Evolutionary conservation across 2,888 invertebrate genomes (phyloP).

Genomic region (Synanthedon andrenaeformis): DNA sequence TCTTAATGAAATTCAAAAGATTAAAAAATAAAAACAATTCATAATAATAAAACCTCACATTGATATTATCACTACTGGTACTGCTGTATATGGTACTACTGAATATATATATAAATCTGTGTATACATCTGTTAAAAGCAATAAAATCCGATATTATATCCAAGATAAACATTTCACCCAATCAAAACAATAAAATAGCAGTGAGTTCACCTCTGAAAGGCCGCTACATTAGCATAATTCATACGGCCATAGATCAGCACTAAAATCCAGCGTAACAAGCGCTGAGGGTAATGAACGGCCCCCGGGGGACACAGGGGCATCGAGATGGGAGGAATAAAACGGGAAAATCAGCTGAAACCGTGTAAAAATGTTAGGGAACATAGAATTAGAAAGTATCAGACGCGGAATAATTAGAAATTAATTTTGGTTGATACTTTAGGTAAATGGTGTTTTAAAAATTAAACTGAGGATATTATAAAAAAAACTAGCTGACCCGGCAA

Average conservation of each 20-base stretch:
- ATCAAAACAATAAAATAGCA: not conserved
- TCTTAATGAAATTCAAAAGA: no score
- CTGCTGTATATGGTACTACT: no score
- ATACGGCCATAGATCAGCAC: constrained; percentile 2
- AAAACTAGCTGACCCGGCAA: no score
- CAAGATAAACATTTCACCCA: not conserved
- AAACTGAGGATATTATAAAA: no score
- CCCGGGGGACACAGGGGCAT: not conserved
- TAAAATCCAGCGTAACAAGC: constrained; percentile 1
- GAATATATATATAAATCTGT: no score
- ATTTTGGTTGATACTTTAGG: no score
- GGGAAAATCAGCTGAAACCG: not conserved
- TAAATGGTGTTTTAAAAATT: no score
- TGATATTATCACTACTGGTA: no score
- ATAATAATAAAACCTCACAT: no score
- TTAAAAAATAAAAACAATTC: no score
- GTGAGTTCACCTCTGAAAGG: not conserved
- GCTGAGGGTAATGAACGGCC: constrained; percentile 1
- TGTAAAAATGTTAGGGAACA: not conserved
- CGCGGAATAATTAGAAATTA: not conserved
- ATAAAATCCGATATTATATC: not conserved
- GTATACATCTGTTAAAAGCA: no score
- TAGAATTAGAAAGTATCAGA: not conserved
- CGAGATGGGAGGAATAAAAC: not conserved
- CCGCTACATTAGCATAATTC: constrained; percentile 1